A percentile compares a stretch with the other conserved stretches of the same genome.
Conservation (phyloP, 2,888 invertebrate genomes). For the Drosophila picticornis region DNA sequence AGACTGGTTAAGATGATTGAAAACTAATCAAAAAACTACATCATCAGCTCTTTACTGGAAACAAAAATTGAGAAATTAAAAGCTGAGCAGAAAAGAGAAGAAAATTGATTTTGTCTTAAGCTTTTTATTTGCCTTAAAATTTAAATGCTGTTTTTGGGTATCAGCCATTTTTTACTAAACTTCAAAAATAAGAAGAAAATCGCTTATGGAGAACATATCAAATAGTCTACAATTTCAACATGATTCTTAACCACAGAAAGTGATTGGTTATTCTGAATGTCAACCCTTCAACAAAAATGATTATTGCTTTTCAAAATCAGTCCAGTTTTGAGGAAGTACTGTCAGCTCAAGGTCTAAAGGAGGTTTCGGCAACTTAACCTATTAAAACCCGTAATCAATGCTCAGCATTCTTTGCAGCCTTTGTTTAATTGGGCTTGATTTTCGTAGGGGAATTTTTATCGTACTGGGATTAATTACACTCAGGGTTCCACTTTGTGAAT, state of each 20-base stretch:
- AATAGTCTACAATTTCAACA: background rate
- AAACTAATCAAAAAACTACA: background rate
- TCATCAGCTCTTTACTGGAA: background rate
- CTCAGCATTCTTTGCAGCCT: background rate
- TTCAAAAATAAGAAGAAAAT: background rate
- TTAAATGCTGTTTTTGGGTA: background rate
- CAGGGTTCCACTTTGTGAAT: conserved; percentile 30
- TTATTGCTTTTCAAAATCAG: background rate
- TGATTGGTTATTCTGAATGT: background rate
- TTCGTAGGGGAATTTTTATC: conserved; percentile 1
- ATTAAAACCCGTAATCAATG: background rate
- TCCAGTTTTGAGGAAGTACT: background rate
- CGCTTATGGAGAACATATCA: background rate
- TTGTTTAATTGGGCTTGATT: background rate
- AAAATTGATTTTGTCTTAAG: background rate
- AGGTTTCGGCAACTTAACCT: background rate
- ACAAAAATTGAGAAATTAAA: background rate
- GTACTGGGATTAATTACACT: conserved; percentile 24
- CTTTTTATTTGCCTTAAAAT: no score
- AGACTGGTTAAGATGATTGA: background rate
- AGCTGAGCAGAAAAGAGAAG: background rate
- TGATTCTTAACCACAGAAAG: background rate
- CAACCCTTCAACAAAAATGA: background rate
- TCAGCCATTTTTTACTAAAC: background rate
- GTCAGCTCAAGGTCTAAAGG: background rate